These are phyloP conservation scores for Mythimna impura DNA, from an alignment of 2,888 invertebrate genomes.

Conservation along the genomic window DNA sequence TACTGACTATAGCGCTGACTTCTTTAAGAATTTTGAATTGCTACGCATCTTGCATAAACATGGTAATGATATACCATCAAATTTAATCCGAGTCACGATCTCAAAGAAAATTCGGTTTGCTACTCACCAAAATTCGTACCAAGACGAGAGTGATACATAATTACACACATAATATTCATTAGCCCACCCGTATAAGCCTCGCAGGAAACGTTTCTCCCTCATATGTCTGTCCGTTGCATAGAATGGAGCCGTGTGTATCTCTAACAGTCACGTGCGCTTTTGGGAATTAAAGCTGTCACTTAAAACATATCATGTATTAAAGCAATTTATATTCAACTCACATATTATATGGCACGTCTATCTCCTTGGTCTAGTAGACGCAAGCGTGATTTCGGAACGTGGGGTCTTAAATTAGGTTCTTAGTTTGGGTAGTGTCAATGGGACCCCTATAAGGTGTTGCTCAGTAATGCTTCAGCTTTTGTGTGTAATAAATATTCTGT, in stretches of 20 bases:
- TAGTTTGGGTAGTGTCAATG: no score
- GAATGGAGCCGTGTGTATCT: constrained; percentile 2
- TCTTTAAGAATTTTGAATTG: background rate
- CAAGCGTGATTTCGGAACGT: background rate
- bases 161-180: constrained; percentile 54
- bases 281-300: constrained; percentile 43
- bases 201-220: constrained; percentile 1
- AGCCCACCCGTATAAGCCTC: constrained; percentile 42
- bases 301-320: constrained; percentile 42
- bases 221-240: constrained; percentile 22
- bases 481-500: no score
- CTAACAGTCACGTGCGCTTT: constrained; percentile 24
- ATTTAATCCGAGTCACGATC: constrained; percentile 31
- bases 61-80: constrained; percentile 15
- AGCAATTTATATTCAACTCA: constrained; percentile 42
- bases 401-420: background rate
- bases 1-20: background rate
- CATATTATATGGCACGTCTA: background rate
- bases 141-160: constrained; percentile 37
- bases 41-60: background rate
- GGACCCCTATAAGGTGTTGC: background rate
- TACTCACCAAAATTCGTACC: constrained; percentile 29
- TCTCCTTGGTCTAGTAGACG: background rate
- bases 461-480: no score
- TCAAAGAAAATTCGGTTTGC: constrained; percentile 26